Evolutionary conservation across 2,888 invertebrate species (phyloP), one percentile per base, ranked within the genome.

Genomic region (Podotricha telesiphe): DNA sequence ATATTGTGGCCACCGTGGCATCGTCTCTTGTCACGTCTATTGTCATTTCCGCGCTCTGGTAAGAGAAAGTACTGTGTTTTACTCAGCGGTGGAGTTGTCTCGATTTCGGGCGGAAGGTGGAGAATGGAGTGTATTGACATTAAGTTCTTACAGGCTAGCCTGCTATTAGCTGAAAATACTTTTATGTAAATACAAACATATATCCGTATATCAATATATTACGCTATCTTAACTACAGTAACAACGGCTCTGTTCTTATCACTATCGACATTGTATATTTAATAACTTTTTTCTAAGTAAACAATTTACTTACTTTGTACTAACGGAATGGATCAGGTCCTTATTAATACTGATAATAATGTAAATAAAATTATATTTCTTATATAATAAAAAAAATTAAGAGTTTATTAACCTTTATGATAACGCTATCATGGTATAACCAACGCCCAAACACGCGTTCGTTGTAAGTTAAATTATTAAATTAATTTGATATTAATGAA

Each of bases 251-350:
- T 19, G 11, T 50, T 55, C 22, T 55, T 17, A 55, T 34, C 55
- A 17, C 34, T 45, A 22, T 59, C 42, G 42, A 59, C 42, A 59
- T 22, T 59, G 22, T 58, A 58, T 55, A 22, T 58, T 58, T 20
- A 58, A 58, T 40, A 13, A 40, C 42, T 58, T 59, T 59, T 59
- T 59, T 59, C 20, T n/a, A n/a, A 20, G 42, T 45, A 45, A 40
- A 58, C 40, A 42, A 13, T 20, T 13, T 15, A n/a, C n/a, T n/a
- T 20, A 28, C 10, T 8, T 15, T 7, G 40, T 20, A 47, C 6
- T 34, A 34, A 34, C 34, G 19, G 34, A 56, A 19, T 13, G 20
- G 47, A 65, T 48, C 37, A 47, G 20, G 65, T 37, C 34, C 55
- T 56, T 19, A 56, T 65, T 56, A 47, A 19, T 11, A 34, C 1